phyloP scores from a whole-genome alignment of 2,888 invertebrate species.

The Drosophila robusta region DNA sequence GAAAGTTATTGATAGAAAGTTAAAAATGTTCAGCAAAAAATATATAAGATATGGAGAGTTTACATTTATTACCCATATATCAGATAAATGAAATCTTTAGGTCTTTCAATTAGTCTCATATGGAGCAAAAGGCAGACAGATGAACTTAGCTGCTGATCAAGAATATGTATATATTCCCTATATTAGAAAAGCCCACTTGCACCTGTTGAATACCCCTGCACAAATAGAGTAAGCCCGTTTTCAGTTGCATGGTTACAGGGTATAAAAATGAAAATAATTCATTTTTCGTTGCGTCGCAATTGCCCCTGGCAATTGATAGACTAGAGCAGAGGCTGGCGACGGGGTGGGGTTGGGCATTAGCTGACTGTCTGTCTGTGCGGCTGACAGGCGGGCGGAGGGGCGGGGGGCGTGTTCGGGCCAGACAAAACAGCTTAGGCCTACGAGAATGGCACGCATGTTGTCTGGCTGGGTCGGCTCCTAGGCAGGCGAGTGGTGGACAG shows the following conservation, averaged over 20 bases:
- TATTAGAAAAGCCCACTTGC: no score
- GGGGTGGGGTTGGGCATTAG: conserved; percentile 6
- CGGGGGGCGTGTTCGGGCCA: conserved; percentile 24
- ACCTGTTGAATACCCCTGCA: no score
- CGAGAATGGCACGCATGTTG: conserved; percentile 65
- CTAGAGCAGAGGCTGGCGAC: background rate
- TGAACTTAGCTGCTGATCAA: no score
- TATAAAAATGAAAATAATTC: conserved; percentile 73
- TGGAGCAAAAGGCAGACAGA: no score
- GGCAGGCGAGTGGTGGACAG: conserved; percentile 50
- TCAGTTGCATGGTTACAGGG: conserved; percentile 5
- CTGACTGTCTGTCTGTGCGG: conserved; percentile 13
- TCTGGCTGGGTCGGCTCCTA: conserved; percentile 40
- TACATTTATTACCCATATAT: no score
- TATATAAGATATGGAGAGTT: no score
- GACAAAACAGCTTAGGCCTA: conserved; percentile 53
- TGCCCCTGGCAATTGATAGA: conserved; percentile 72
- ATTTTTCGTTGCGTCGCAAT: conserved; percentile 77
- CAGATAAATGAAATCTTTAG: no score
- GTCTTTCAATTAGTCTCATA: no score
- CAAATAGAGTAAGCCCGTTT: no score
- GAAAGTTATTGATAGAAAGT: no score
- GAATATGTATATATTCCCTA: no score
- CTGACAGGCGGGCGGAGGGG: conserved; percentile 2
- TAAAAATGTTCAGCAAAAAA: no score